Conservation (phyloP, 1,140 invertebrate species). For the Kradibia gibbosae region DNA sequence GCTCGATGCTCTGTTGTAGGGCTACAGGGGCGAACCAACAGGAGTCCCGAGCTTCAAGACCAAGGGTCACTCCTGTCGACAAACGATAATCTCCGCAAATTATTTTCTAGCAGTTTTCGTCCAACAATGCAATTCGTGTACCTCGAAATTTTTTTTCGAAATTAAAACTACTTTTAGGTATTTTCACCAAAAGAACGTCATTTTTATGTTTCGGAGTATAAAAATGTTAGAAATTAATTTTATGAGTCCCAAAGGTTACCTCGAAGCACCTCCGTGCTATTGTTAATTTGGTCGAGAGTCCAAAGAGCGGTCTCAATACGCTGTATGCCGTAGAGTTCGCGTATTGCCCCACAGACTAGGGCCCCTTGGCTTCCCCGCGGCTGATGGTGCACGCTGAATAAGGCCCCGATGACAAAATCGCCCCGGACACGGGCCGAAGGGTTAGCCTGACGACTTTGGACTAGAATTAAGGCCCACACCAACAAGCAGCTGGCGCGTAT, state of each 20-base stretch:
- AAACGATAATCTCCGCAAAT: not conserved
- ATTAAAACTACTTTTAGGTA: too few species aligned
- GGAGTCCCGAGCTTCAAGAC: conserved; percentile 85
- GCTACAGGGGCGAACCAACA: conserved; percentile 88
- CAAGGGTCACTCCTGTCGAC: conserved; percentile 76
- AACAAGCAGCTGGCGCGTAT: not conserved
- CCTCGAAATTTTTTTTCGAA: too few species aligned
- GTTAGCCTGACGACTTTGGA: not conserved
- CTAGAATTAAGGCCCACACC: not conserved
- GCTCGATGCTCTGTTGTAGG: conserved; percentile 84
- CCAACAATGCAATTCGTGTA: too few species aligned
- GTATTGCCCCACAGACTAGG: conserved; percentile 77
- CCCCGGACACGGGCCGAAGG: conserved; percentile 74
- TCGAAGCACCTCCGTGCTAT: conserved; percentile 72
- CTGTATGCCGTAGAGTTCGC: conserved; percentile 87
- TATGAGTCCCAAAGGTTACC: too few species aligned
- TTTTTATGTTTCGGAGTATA: too few species aligned
- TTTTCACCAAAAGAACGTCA: too few species aligned
- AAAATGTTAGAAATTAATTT: too few species aligned
- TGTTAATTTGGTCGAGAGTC: conserved; percentile 74
- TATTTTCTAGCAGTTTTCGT: too few species aligned
- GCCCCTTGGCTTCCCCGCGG: conserved; percentile 75
- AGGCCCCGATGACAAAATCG: conserved; percentile 81
- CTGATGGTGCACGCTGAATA: conserved; percentile 82
- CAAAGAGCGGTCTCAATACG: conserved; percentile 80